Conservation (phyloP, 1,140 invertebrate genomes). For the Aporrectodea caliginosa region DNA sequence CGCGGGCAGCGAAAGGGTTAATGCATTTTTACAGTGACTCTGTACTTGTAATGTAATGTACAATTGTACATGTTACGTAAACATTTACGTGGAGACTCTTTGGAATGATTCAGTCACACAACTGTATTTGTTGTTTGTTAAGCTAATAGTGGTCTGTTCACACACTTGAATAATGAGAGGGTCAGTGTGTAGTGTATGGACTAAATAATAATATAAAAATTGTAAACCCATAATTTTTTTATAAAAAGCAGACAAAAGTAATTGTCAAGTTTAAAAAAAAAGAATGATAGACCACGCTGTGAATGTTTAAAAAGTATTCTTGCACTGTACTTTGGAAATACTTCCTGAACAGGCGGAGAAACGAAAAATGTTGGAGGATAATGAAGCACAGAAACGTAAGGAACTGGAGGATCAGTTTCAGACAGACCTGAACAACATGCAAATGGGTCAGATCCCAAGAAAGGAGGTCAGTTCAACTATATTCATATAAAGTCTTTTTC, state of each 20-base stretch:
- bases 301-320: neutral
- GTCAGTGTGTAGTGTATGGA: neutral
- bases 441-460: constrained; percentile 78
- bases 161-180: neutral
- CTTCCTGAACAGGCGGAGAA: constrained; percentile 58
- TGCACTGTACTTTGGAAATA: neutral
- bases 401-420: constrained; percentile 86
- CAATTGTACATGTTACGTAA: too few relatives aligned
- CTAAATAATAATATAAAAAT: neutral
- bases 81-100: too few relatives aligned
- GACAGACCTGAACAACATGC: constrained; percentile 83
- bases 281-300: neutral
- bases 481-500: too few relatives aligned
- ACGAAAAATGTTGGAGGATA: constrained; percentile 87
- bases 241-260: neutral
- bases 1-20: neutral
- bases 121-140: too few relatives aligned
- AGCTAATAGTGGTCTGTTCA: too few relatives aligned
- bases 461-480: constrained; percentile 84
- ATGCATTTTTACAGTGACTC: neutral
- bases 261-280: neutral
- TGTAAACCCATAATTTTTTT: neutral
- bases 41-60: too few relatives aligned
- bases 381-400: constrained; percentile 89
- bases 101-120: too few relatives aligned